Evolutionary conservation across 2,797 vertebrate genomes (phyloP).

Genomic region (Pangasius sanitwongsei): DNA sequence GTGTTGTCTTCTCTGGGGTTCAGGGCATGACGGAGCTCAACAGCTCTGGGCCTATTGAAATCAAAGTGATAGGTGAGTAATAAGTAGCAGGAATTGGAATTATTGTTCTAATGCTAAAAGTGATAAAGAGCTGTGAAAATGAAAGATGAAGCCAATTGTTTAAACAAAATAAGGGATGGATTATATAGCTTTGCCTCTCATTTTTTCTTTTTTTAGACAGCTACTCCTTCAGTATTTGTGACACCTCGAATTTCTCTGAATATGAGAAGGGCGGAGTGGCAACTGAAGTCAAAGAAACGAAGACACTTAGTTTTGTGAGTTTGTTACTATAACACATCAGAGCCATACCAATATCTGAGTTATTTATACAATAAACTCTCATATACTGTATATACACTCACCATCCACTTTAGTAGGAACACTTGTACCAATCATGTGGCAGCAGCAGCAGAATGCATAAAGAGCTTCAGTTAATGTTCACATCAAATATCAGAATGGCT

Average conservation of each 20-base stretch:
- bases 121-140: not conserved
- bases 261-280: constrained; percentile 77
- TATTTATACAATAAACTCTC: not conserved
- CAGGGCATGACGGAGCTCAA: constrained; percentile 91
- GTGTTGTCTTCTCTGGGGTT: constrained; percentile 81
- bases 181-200: not conserved
- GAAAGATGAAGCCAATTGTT: not conserved
- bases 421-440: not conserved
- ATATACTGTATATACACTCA: not conserved
- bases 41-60: constrained; percentile 58
- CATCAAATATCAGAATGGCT: too few species aligned
- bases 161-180: not conserved
- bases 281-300: constrained; percentile 75
- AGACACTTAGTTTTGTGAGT: constrained; percentile 78
- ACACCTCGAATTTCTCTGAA: constrained; percentile 80
- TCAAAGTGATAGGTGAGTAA: constrained; percentile 73
- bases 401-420: not conserved
- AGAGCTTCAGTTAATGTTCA: too few species aligned
- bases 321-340: not conserved
- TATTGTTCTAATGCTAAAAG: not conserved
- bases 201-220: constrained; percentile 62
- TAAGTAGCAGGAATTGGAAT: not conserved
- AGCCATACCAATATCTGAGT: not conserved
- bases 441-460: not conserved
- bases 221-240: constrained; percentile 77